Conservation (phyloP, 2,888 invertebrate genomes). For the Mechanitis mazaeus region DNA sequence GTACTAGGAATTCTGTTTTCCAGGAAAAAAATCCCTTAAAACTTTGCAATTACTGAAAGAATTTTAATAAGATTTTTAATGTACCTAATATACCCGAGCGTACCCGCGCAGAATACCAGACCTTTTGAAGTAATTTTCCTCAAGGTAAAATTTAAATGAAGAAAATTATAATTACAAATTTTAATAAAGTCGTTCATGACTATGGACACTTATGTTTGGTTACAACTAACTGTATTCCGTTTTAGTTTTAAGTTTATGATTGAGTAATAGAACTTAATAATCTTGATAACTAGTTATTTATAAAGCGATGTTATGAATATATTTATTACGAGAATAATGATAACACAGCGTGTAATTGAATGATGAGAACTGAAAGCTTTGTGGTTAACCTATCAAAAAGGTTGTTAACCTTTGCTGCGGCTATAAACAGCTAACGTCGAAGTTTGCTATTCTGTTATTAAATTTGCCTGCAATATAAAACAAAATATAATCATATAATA, state of each 20-base stretch:
- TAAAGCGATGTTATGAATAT: no score
- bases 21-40: neutral
- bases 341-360: constrained; percentile 10
- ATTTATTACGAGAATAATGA: no score
- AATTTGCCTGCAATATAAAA: no score
- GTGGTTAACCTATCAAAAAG: constrained; percentile 19
- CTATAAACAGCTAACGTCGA: neutral
- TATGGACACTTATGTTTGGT: constrained; percentile 8
- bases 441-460: no score
- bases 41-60: constrained; percentile 4
- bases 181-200: constrained; percentile 21
- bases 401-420: constrained; percentile 16
- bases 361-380: constrained; percentile 8
- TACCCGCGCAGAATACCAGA: constrained; percentile 22
- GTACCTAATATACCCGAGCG: constrained; percentile 16
- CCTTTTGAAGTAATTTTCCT: constrained; percentile 18
- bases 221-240: neutral
- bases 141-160: constrained; percentile 17
- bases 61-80: constrained; percentile 15
- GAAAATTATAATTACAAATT: constrained; percentile 25
- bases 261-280: no score
- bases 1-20: no score
- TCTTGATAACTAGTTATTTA: no score
- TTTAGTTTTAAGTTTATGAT: neutral
- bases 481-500: no score